Evolutionary conservation across 2,888 invertebrate species (phyloP).

Genomic region (Neoitamus cyanurus): DNA sequence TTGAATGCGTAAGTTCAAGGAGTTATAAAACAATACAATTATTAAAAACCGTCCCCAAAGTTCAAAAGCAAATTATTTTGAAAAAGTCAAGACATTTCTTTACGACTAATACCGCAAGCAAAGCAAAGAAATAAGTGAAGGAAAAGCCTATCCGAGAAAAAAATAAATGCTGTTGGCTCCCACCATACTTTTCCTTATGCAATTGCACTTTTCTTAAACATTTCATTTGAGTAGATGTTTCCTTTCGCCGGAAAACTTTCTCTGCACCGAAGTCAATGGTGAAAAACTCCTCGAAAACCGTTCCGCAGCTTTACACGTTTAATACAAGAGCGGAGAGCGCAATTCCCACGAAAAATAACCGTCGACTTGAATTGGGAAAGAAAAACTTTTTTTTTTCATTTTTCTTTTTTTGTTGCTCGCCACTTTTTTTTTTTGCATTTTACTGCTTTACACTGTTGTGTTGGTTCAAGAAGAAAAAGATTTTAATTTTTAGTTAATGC

Average conservation of each 20-base stretch:
- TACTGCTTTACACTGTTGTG: not conserved
- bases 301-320: not conserved
- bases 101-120: too few species aligned
- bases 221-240: slow-evolving; percentile 9
- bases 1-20: too few species aligned
- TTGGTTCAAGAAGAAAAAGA: not conserved
- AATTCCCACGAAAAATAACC: not conserved
- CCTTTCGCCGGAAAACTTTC: not conserved
- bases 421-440: not conserved
- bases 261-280: not conserved
- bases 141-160: too few species aligned
- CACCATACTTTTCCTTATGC: not conserved
- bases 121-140: too few species aligned
- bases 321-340: not conserved
- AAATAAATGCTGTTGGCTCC: not conserved
- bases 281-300: not conserved
- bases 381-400: not conserved
- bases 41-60: too few species aligned
- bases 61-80: too few species aligned
- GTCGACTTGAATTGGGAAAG: not conserved
- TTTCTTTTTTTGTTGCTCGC: not conserved
- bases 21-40: too few species aligned
- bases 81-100: too few species aligned
- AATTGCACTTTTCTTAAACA: not conserved
- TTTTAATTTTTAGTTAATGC: slow-evolving; percentile 7